phyloP scores from a whole-genome alignment of 2,797 vertebrate genomes.

The Schizothorax lantsangensis region DNA sequence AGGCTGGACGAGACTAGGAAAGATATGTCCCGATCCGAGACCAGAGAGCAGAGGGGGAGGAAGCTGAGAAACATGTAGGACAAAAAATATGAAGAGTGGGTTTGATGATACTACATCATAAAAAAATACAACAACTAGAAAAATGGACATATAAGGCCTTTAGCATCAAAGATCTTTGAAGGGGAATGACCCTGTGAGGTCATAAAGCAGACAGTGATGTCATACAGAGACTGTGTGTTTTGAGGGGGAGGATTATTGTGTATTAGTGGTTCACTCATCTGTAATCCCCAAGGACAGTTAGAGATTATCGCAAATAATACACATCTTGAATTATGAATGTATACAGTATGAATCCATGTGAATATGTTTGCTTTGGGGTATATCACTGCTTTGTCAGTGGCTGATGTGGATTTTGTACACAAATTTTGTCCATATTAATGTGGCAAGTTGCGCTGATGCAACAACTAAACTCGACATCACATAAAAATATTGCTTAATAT shows the following conservation, averaged over 20 bases:
- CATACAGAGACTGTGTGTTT: conserved; percentile 26
- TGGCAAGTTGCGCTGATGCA: neutral
- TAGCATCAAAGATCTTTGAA: conserved; percentile 7
- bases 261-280: conserved; percentile 47
- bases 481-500: neutral
- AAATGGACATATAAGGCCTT: conserved; percentile 26
- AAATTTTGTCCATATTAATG: neutral
- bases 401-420: conserved; percentile 7
- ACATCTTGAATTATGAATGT: conserved; percentile 39
- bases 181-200: conserved; percentile 19
- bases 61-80: conserved; percentile 36
- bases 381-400: neutral
- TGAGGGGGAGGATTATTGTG: conserved; percentile 55
- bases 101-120: conserved; percentile 60
- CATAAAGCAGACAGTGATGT: conserved; percentile 24
- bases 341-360: conserved; percentile 27
- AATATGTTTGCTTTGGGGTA: conserved; percentile 39
- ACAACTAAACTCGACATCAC: neutral
- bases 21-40: conserved; percentile 73
- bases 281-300: conserved; percentile 56
- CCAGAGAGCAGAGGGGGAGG: conserved; percentile 16
- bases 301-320: conserved; percentile 55
- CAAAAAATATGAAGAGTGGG: conserved; percentile 73
- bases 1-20: conserved; percentile 66
- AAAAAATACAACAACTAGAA: conserved; percentile 17